Evolutionary conservation across 2,888 invertebrate genomes (phyloP).

Genomic region (Bombylius major): DNA sequence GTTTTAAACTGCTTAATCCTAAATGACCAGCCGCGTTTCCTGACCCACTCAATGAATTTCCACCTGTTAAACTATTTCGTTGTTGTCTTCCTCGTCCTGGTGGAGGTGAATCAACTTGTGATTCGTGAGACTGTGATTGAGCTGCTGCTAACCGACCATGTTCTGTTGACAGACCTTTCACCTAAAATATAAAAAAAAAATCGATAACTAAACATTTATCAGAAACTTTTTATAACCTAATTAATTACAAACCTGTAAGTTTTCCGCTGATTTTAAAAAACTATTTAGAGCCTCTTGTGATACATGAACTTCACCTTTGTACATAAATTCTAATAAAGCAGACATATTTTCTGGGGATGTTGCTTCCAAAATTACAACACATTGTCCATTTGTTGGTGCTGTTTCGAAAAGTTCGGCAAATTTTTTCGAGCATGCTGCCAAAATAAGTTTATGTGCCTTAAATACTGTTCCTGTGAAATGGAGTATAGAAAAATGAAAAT

Average conservation of each 20-base stretch:
- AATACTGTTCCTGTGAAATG: conserved; percentile 66
- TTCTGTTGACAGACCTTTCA: conserved; percentile 65
- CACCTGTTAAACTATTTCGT: conserved; percentile 29
- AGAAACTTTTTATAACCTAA: neutral
- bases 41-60: conserved; percentile 21
- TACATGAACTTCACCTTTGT: conserved; percentile 87
- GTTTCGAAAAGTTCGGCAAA: conserved; percentile 84
- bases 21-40: conserved; percentile 31
- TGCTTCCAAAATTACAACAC: conserved; percentile 80
- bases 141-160: conserved; percentile 43
- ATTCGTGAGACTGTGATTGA: conserved; percentile 34
- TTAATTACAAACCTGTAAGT: conserved; percentile 54
- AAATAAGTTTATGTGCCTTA: conserved; percentile 80
- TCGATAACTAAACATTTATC: neutral
- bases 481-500: too few relatives aligned
- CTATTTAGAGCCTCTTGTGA: conserved; percentile 84
- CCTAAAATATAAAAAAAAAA: conserved; percentile 35
- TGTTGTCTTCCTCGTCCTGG: conserved; percentile 31
- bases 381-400: conserved; percentile 64
- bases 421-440: conserved; percentile 88
- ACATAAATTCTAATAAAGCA: conserved; percentile 84
- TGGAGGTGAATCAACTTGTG: conserved; percentile 36
- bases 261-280: conserved; percentile 83
- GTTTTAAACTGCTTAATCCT: conserved; percentile 30
- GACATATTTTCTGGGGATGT: conserved; percentile 84